Conservation (phyloP, 2,888 invertebrate genomes). For the Cremastobaeus sp. region DNA sequence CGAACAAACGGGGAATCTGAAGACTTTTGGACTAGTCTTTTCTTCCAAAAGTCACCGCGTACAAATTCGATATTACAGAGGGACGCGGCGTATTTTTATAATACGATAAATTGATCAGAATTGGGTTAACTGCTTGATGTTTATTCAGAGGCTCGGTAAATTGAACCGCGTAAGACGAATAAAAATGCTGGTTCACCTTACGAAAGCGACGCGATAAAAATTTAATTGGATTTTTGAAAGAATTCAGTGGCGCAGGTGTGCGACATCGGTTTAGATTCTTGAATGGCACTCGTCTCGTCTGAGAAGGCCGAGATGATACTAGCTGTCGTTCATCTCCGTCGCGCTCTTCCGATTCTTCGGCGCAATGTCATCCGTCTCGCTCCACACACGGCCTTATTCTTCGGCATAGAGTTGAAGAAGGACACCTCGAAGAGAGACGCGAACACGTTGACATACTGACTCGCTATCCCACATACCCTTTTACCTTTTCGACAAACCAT, state of each 20-base stretch:
- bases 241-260: conserved; percentile 51
- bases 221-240: conserved; percentile 58
- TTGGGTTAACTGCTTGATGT: conserved; percentile 44
- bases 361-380: conserved; percentile 61
- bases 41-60: not conserved
- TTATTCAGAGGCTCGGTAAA: conserved; percentile 43
- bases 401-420: conserved; percentile 67
- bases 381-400: conserved; percentile 76
- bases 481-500: conserved; percentile 71
- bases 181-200: conserved; percentile 25
- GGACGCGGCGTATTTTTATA: conserved; percentile 6
- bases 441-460: conserved; percentile 78
- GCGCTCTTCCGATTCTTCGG: conserved; percentile 56
- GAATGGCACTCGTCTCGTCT: conserved; percentile 41
- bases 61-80: too few relatives aligned
- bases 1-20: too few relatives aligned
- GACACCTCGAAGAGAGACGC: conserved; percentile 71
- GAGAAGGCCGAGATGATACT: conserved; percentile 62
- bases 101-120: conserved; percentile 44
- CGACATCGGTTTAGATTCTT: conserved; percentile 58
- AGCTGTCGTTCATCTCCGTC: conserved; percentile 50
- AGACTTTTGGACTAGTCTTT: not conserved
- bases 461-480: conserved; percentile 79
- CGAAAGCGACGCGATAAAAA: conserved; percentile 39
- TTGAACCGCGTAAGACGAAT: conserved; percentile 6